phyloP scores from a whole-genome alignment of 2,113 vertebrate species.

The Solea solea region DNA sequence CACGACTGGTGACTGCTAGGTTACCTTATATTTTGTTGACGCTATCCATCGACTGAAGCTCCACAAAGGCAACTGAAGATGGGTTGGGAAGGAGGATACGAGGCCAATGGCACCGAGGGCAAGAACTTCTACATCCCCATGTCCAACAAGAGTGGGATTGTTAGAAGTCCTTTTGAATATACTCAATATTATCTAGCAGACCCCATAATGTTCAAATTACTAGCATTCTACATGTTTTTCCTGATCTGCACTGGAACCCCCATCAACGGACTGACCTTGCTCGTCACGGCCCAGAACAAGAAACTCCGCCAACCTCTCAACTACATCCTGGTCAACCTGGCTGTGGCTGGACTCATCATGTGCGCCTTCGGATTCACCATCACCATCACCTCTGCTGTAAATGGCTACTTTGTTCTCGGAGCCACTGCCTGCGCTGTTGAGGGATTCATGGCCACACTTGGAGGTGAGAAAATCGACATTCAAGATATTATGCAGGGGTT shows the following conservation, averaged over 20 bases:
- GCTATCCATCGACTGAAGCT: conserved; percentile 2
- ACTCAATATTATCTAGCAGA: conserved; percentile 84
- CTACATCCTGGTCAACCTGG: conserved; percentile 85
- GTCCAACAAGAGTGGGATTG: conserved; percentile 87
- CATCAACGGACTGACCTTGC: conserved; percentile 83
- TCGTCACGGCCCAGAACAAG: conserved; percentile 85
- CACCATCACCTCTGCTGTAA: conserved; percentile 59
- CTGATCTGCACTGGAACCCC: conserved; percentile 84
- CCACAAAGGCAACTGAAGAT: conserved; percentile 10
- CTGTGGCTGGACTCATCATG: conserved; percentile 82
- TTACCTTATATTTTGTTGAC: background rate
- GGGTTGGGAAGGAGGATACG: conserved; percentile 50
- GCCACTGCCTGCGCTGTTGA: conserved; percentile 72
- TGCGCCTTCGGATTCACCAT: conserved; percentile 79
- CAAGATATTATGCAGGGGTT: too few relatives aligned
- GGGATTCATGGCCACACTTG: conserved; percentile 82
- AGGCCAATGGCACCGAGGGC: conserved; percentile 82
- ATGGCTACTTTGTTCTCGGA: conserved; percentile 81
- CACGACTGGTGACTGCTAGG: background rate
- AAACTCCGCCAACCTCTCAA: conserved; percentile 86
- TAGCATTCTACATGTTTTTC: conserved; percentile 85
- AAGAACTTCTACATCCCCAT: conserved; percentile 87
- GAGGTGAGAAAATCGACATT: conserved; percentile 59
- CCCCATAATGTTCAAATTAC: conserved; percentile 61
- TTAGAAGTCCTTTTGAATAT: conserved; percentile 85